Evolutionary conservation across 2,888 invertebrate genomes (phyloP).

Genomic region (Chrysolina oricalcia): DNA sequence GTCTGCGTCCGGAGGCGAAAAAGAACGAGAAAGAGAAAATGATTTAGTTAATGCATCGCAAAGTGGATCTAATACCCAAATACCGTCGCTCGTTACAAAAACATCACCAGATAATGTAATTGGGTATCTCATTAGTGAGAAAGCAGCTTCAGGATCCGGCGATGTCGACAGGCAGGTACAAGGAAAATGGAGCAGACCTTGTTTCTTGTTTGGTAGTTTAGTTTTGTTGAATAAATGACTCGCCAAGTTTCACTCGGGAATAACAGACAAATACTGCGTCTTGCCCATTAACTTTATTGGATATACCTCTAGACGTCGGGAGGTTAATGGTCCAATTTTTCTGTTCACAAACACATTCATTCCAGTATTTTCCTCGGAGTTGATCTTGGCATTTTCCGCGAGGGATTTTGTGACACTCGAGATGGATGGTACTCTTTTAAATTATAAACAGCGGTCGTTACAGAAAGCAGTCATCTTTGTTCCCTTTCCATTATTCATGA

Average conservation of each 20-base stretch:
- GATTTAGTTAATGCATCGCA: conserved; percentile 40
- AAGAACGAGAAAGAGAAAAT: conserved; percentile 13
- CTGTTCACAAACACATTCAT: conserved; percentile 45
- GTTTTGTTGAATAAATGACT: conserved; percentile 52
- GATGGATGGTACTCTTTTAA: background rate
- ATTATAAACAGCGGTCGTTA: background rate
- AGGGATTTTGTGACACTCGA: background rate
- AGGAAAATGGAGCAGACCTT: conserved; percentile 55
- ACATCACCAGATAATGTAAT: conserved; percentile 58
- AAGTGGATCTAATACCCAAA: conserved; percentile 37
- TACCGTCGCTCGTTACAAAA: conserved; percentile 35
- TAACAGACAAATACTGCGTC: conserved; percentile 57
- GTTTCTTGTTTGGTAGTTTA: conserved; percentile 37
- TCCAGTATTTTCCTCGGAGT: conserved; percentile 14
- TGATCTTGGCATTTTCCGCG: conserved; percentile 4
- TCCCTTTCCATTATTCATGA: background rate
- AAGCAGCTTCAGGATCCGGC: conserved; percentile 52
- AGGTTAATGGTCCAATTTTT: conserved; percentile 43
- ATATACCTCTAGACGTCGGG: conserved; percentile 53
- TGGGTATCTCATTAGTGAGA: conserved; percentile 62
- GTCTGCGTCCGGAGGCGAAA: conserved; percentile 1
- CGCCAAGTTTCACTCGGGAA: conserved; percentile 49
- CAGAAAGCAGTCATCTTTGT: background rate
- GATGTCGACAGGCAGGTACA: conserved; percentile 53
- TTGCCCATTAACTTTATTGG: conserved; percentile 64